Evolutionary conservation across 2,113 vertebrate species (phyloP), one percentile per base, ranked within the genome.

Genomic region (Sinocyclocheilus maitianheensis): DNA sequence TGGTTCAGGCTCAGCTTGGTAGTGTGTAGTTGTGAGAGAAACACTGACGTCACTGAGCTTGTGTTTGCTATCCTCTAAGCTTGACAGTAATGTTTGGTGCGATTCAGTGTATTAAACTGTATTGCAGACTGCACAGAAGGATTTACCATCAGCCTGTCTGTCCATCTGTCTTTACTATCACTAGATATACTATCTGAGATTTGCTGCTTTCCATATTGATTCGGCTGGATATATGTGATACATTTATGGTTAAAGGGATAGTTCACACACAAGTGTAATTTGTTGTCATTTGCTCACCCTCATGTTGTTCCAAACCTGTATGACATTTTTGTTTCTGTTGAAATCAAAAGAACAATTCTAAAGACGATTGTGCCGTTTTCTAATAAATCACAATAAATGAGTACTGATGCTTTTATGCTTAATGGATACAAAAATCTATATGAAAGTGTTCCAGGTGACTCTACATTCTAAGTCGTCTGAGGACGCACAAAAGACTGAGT

Each of bases 81-180:
- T 69, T 4, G 43, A 5, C 84, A 81, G 75, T 74, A 81, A 55
- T 65, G n/a, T 85, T 78, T 71, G 55, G 20, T 22, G 3, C 10
- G 30, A 63, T 63, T 80, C 20, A 60, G 26, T 55, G 24, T 53
- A 34, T 30, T 30, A 20, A 26, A 53, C 24, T 77, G 26, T 60
- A 58, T 48, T 48, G 10, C 10, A 48, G 34, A 62, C 20, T 10
- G 43, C 30, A 18, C 18, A 51, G 10, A 37, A 76, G 74, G 37
- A 74, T 53, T 37, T 75, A 26, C 2, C 43, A n/a, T 40, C 55
- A 84, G 40, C 72, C 10, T 40, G 55, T 62, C 77, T 60, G n/a
- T 82, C 62, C 12, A 4, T 46, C 12, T 63, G 58, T 46, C 78
- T 63, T 46, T 81, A 65, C n/a, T 48, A 63, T 65, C n/a, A 65